These are phyloP conservation scores for Nasonia oneida DNA, from an alignment of 2,888 invertebrate species.

Conservation along the genomic window DNA sequence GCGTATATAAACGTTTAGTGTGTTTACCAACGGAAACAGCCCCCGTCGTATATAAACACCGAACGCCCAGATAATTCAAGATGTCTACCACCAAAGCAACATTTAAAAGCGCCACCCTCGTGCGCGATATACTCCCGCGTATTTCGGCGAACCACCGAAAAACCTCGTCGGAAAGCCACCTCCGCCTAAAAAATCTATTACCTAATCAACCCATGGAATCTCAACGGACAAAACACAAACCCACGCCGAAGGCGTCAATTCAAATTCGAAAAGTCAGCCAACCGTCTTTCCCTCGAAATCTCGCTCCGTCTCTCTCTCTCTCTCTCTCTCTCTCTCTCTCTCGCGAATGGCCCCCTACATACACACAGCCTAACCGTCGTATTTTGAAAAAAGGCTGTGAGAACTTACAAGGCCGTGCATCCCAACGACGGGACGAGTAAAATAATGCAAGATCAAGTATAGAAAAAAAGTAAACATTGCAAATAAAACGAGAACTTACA, in stretches of 20 bases:
- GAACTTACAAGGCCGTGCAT: not conserved
- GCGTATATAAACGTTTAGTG: not conserved
- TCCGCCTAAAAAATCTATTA: not conserved
- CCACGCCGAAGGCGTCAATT: constrained; percentile 29
- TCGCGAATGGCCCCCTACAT: not conserved
- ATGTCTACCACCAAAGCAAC: constrained; percentile 40
- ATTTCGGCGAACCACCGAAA: not conserved
- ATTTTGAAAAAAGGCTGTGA: not conserved
- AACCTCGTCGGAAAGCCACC: not conserved
- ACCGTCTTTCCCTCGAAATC: constrained; percentile 54
- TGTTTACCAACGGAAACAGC: constrained; percentile 31
- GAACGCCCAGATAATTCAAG: constrained; percentile 33
- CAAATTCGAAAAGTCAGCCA: constrained; percentile 59
- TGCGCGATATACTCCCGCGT: not conserved
- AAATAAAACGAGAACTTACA: constrained; percentile 78
- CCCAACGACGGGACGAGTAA: not conserved
- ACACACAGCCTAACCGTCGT: constrained; percentile 18
- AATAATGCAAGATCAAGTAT: not conserved
- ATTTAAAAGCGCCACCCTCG: constrained; percentile 38
- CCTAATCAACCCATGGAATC: not conserved
- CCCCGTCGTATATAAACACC: constrained; percentile 18
- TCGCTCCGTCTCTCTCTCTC: constrained; percentile 31
- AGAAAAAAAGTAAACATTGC: not conserved
- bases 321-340: not conserved
- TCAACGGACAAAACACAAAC: not conserved